Conservation (phyloP, 1,140 invertebrate genomes). For the Aphidius gifuensis region DNA sequence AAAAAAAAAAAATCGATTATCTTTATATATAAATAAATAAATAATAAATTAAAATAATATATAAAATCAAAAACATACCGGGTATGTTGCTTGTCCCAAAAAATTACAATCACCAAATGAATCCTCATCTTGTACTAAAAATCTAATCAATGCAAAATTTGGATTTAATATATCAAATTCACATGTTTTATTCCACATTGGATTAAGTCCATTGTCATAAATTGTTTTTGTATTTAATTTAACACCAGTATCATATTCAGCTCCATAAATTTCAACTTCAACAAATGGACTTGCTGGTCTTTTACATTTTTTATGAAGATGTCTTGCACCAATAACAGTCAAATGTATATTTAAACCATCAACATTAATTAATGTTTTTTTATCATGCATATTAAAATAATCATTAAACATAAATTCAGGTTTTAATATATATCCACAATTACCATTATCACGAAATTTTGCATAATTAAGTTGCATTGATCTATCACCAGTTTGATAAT, state of each 20-base stretch:
- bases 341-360: slow-evolving; percentile 57
- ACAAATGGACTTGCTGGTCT: slow-evolving; percentile 92
- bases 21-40: no score
- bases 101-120: slow-evolving; percentile 98
- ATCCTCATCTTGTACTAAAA: slow-evolving; percentile 95
- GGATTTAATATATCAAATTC: slow-evolving; percentile 88
- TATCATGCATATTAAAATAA: slow-evolving; percentile 79
- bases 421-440: no score
- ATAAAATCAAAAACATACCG: no score
- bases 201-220: slow-evolving; percentile 96
- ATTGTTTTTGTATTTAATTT: slow-evolving; percentile 85
- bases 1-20: no score
- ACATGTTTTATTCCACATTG: slow-evolving; percentile 86
- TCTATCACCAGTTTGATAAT: slow-evolving; percentile 96
- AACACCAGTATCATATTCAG: slow-evolving; percentile 80
- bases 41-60: no score
- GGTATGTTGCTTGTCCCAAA: slow-evolving; percentile 93
- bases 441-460: slow-evolving; percentile 86
- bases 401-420: slow-evolving; percentile 86
- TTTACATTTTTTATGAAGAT: slow-evolving; percentile 81
- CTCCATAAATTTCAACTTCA: slow-evolving; percentile 89
- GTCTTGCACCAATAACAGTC: slow-evolving; percentile 84
- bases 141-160: slow-evolving; percentile 84
- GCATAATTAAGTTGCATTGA: slow-evolving; percentile 94
- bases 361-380: slow-evolving; percentile 59